Percentiles rank a stretch among this genome's conserved stretches.
Conservation (phyloP, 2,888 invertebrate species). For the Cryptocephalus primarius region DNA sequence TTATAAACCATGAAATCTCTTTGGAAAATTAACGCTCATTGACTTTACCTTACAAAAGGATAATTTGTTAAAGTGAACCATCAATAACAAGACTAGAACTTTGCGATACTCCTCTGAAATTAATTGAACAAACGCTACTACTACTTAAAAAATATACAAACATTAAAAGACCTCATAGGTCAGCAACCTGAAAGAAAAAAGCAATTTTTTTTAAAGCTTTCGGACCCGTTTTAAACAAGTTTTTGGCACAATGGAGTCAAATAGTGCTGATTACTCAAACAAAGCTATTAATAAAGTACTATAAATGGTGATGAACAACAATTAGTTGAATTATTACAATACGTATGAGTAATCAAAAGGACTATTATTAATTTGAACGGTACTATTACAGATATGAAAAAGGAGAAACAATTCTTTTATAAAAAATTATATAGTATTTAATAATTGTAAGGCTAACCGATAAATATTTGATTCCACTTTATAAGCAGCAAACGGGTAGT, state of each 20-base stretch:
- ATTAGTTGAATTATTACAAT: slow-evolving; percentile 6
- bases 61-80: slow-evolving; percentile 1
- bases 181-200: not conserved
- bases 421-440: too few species aligned
- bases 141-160: not conserved
- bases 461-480: too few species aligned
- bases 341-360: slow-evolving; percentile 9
- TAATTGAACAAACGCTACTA: not conserved
- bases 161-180: not conserved
- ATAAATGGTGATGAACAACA: slow-evolving; percentile 6
- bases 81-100: not conserved
- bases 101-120: slow-evolving; percentile 2
- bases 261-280: slow-evolving; percentile 10
- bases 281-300: too few species aligned
- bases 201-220: slow-evolving; percentile 6
- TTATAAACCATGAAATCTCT: slow-evolving; percentile 4
- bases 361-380: slow-evolving; percentile 11
- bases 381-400: slow-evolving; percentile 9
- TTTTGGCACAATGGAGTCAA: slow-evolving; percentile 11
- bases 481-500: too few species aligned
- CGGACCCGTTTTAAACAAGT: slow-evolving; percentile 9
- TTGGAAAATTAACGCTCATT: slow-evolving; percentile 4
- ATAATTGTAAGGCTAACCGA: too few species aligned
- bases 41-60: slow-evolving; percentile 3
- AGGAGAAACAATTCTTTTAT: slow-evolving; percentile 6